Evolutionary conservation across 2,888 invertebrate genomes (phyloP).

Genomic region (Ochropleura plecta): DNA sequence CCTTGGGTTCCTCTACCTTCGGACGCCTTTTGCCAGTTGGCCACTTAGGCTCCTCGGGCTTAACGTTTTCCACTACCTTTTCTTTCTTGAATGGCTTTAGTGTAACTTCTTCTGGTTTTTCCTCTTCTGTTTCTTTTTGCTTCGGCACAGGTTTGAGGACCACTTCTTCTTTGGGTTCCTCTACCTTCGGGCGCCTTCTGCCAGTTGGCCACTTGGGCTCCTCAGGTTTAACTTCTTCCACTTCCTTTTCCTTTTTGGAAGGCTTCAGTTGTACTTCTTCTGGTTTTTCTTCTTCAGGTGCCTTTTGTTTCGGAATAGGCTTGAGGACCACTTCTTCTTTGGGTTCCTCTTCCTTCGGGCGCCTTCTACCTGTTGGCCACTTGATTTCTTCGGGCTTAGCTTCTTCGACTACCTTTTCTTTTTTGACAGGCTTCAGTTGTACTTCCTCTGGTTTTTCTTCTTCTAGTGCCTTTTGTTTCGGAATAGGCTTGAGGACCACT

Average conservation of each 20-base stretch:
- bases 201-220: conserved; percentile 23
- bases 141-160: conserved; percentile 20
- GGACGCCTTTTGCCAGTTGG: conserved; percentile 41
- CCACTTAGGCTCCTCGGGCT: conserved; percentile 25
- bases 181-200: conserved; percentile 26
- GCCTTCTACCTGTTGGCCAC: conserved; percentile 26
- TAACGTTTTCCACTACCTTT: not conserved
- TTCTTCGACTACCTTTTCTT: conserved; percentile 21
- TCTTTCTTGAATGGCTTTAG: conserved; percentile 9
- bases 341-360: not conserved
- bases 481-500: too few relatives aligned
- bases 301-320: not conserved
- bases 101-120: conserved; percentile 10
- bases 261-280: conserved; percentile 17
- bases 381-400: conserved; percentile 10
- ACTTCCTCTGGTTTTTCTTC: conserved; percentile 22
- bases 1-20: conserved; percentile 71
- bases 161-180: conserved; percentile 27
- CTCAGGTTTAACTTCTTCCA: conserved; percentile 15
- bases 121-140: conserved; percentile 13
- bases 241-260: conserved; percentile 11
- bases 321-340: too few relatives aligned
- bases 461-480: not conserved
- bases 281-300: conserved; percentile 17
- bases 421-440: conserved; percentile 10